Percentiles rank a stretch among this genome's conserved stretches.
These are phyloP conservation scores for Halocaridina rubra DNA, from an alignment of 2,888 invertebrate species.

Conservation along the genomic window DNA sequence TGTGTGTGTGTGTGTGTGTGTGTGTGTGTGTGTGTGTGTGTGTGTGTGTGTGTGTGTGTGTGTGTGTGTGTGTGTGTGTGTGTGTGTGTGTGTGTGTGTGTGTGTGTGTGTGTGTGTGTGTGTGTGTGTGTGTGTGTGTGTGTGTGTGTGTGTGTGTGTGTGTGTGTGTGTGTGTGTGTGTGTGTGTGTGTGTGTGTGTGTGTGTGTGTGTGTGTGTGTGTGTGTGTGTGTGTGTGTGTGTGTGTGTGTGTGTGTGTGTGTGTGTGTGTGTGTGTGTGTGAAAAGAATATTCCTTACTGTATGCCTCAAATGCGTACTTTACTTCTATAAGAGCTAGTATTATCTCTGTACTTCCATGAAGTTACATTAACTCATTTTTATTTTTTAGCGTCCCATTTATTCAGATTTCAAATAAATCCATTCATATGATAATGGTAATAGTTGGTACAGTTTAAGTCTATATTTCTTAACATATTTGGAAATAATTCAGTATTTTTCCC, in stretches of 20 bases:
- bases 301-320: too few species aligned
- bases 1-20: not conserved
- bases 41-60: not conserved
- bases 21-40: not conserved
- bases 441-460: too few species aligned
- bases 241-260: conserved; percentile 20
- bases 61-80: not conserved
- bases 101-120: not conserved
- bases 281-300: not conserved
- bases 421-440: too few species aligned
- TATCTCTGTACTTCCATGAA: too few species aligned
- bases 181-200: conserved; percentile 12
- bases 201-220: conserved; percentile 14
- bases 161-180: not conserved
- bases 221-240: conserved; percentile 11
- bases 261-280: conserved; percentile 5
- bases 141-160: conserved; percentile 7
- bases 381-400: too few species aligned
- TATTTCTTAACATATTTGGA: too few species aligned
- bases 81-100: not conserved
- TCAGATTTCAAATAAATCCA: too few species aligned
- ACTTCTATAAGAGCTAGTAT: too few species aligned
- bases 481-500: too few species aligned
- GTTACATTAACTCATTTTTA: too few species aligned
- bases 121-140: conserved; percentile 7